Evolutionary conservation across 2,113 vertebrate species (phyloP), one percentile per base, ranked within the genome.

Genomic region (Hippopotamus amphibius): DNA sequence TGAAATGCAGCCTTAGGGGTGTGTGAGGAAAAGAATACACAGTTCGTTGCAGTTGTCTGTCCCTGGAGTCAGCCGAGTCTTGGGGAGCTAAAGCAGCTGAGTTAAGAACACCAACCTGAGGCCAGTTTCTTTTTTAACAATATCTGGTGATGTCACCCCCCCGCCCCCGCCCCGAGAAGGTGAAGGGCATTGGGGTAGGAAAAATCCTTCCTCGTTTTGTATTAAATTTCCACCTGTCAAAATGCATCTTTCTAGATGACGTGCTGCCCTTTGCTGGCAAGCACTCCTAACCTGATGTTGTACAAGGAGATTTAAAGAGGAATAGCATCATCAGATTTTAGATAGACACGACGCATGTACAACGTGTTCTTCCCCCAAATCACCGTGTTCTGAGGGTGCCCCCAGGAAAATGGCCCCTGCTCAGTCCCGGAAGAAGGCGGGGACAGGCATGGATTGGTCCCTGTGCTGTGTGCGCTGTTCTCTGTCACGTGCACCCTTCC

Each of bases 41-140:
- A 41, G 33, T 28, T 37, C 12, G 5, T 15, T 10, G 8, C 26
- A 30, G 10, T 16, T 15, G 24, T 61, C 14, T 63, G n/a, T 55
- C n/a, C 17, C 66, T 43, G 21, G 50, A 59, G 76, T 91, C 48
- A 66, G 13, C n/a, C 22, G 24, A 53, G 28, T 28, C 26, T 55
- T 69, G 69, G 61, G 30, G 24, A 92, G n/a, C 55, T 50, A 24
- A 28, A 57, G 37, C 63, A 28, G 30, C 50, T 92, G n/a, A 59
- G 8, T 43, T 33, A 92, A 76, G 68, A 28, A 92, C 43, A 46
- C 28, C 41, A 46, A n/a, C 3, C 43, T 46, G 26, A 61, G 61
- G 28, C 15, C 30, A 82, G 48, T 88, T 88, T 88, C 95, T 74
- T 92, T 37, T 65, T 61, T 68, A 89, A 93, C 26, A 43, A 43